These are phyloP conservation scores for Steinernema khuongi DNA, from an alignment of 1,140 invertebrate genomes.

Conservation along the genomic window DNA sequence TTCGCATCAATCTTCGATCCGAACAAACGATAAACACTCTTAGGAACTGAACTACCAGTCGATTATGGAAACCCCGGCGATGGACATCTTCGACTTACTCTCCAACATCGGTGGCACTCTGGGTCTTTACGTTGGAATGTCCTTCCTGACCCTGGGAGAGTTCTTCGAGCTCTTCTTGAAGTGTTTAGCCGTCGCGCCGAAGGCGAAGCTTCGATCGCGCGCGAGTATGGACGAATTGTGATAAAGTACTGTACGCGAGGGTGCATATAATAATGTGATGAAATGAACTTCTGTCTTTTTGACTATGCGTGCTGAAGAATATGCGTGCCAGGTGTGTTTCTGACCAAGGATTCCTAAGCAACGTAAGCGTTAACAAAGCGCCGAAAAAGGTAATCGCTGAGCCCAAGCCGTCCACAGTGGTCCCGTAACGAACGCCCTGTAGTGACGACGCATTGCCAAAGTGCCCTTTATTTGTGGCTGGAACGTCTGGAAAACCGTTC, in stretches of 20 bases:
- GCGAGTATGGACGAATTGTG: not conserved
- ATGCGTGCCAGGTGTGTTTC: no score
- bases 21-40: not conserved
- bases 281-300: no score
- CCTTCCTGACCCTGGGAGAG: not conserved
- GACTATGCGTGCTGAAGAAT: no score
- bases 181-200: not conserved
- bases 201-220: not conserved
- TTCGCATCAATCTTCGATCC: not conserved
- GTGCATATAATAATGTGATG: no score
- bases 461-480: not conserved
- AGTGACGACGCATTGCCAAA: not conserved
- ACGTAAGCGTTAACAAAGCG: no score
- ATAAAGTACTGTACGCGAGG: no score
- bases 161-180: conserved; percentile 13
- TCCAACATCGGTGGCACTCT: not conserved
- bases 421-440: not conserved
- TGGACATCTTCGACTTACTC: not conserved
- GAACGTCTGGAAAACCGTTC: not conserved
- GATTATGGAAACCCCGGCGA: not conserved
- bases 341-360: no score
- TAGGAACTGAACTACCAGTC: conserved; percentile 8
- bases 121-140: not conserved
- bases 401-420: not conserved
- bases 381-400: no score